phyloP scores from a whole-genome alignment of 2,113 vertebrate species.

The Typhlomys cinereus region DNA sequence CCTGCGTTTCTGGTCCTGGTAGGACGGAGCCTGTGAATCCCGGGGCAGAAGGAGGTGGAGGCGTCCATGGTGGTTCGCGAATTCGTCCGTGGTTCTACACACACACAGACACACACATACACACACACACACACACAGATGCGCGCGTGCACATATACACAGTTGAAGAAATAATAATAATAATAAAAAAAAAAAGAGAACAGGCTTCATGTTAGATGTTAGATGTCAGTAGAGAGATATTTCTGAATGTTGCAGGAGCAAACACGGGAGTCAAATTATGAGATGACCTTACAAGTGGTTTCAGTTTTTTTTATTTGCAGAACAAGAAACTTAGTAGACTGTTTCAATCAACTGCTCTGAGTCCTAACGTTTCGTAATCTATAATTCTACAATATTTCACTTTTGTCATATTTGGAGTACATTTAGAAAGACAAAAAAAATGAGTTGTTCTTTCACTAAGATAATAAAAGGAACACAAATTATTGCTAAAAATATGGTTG shows the following conservation, averaged over 20 bases:
- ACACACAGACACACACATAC: too few relatives aligned
- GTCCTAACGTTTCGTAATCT: conserved; percentile 20
- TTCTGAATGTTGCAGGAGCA: not conserved
- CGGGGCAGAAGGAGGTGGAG: too few relatives aligned
- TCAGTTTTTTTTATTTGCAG: not conserved
- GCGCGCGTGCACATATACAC: too few relatives aligned
- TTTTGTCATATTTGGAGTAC: conserved; percentile 10
- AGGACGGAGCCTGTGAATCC: too few relatives aligned
- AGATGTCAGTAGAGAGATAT: not conserved
- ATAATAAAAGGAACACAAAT: conserved; percentile 25
- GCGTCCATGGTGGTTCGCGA: too few relatives aligned
- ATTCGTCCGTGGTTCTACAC: too few relatives aligned
- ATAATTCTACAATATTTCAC: conserved; percentile 1
- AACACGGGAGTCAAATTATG: not conserved
- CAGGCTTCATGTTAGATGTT: conserved; percentile 15
- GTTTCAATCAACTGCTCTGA: not conserved
- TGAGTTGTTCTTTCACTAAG: conserved; percentile 32
- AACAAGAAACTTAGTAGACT: not conserved
- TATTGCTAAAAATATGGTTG: conserved; percentile 51
- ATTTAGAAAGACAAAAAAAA: conserved; percentile 15
- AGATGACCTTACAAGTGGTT: not conserved
- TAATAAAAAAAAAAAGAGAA: too few relatives aligned
- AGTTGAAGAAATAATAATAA: too few relatives aligned
- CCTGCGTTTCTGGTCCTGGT: too few relatives aligned
- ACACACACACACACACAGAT: too few relatives aligned